Percentiles rank a stretch among this genome's conserved stretches.
phyloP scores from a whole-genome alignment of 2,797 vertebrate genomes.

The Cyprinella venusta region DNA sequence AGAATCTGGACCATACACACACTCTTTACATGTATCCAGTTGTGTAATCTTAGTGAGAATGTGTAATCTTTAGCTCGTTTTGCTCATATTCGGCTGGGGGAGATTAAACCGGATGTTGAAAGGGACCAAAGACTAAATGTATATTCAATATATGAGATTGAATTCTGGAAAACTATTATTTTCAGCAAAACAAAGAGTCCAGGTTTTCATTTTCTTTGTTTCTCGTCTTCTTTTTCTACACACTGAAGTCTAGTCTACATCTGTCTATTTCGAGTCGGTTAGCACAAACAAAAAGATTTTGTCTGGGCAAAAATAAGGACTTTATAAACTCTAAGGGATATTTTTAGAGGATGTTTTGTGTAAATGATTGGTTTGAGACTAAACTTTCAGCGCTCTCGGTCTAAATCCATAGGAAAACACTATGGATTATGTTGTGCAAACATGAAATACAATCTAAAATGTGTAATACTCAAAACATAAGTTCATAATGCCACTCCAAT shows the following conservation, averaged over 20 bases:
- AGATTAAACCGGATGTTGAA: conserved; percentile 21
- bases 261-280: background rate
- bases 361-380: background rate
- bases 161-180: background rate
- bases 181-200: background rate
- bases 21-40: background rate
- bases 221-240: background rate
- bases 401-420: conserved; percentile 3
- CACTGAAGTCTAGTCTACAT: background rate
- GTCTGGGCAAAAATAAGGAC: background rate
- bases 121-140: conserved; percentile 25
- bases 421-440: conserved; percentile 23
- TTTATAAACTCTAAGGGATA: background rate
- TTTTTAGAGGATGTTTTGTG: background rate
- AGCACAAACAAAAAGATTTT: conserved; percentile 5
- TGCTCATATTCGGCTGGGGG: background rate
- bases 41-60: conserved; percentile 2
- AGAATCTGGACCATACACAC: background rate
- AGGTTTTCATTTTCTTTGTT: background rate
- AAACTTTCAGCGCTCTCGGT: background rate
- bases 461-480: background rate
- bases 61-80: conserved; percentile 6
- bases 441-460: background rate
- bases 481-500: conserved; percentile 9
- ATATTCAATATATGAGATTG: background rate